Evolutionary conservation across 1,140 invertebrate genomes (phyloP), one percentile per base, ranked within the genome.

Genomic region (Coboldia fuscipes): DNA sequence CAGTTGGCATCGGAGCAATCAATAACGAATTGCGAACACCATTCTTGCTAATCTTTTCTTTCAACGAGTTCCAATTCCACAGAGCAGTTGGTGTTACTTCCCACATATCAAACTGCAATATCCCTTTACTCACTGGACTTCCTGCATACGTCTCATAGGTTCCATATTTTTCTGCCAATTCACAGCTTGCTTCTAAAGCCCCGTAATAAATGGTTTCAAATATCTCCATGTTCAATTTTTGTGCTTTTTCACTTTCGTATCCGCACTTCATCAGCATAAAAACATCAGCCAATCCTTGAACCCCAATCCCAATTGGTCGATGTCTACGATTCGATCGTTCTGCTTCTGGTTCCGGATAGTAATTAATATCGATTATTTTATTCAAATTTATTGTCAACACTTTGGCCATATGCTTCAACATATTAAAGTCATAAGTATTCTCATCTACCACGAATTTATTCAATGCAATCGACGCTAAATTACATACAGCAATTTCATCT

Each of bases 31-130:
- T 99, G 30, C 93, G 62, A 0, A 99, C 62, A 17, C 96, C 96
- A 62, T 89, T 65, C 55, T 85, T 68, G 8, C 74, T 72, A 45
- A 99, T 97, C 47, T 84, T 81, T 40, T 62, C 64, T 56, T 90
- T 90, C 20, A 99, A 59, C 10, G 46, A 57, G 13, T 52, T 45
- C 94, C 96, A 99, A 50, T 98, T 70, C 77, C 88, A 93, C 6
- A 92, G 59, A 46, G 75, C 58, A 24, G 84, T 76, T 10, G 89
- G 88, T n/a, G 65, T 79, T 42, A 64, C 66, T 48, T 76, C 61
- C 93, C 93, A 98, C 93, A 99, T 96, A 44, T 99, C 94, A 54
- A 88, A 92, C 55, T 99, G 96, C 12, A 99, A 61, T 43, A 96
- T 85, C 37, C 93, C 94, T 66, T 93, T 77, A 50, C 89, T 96